These are phyloP conservation scores for Sebastes itinus DNA, from an alignment of 2,797 vertebrate genomes.

Conservation along the genomic window DNA sequence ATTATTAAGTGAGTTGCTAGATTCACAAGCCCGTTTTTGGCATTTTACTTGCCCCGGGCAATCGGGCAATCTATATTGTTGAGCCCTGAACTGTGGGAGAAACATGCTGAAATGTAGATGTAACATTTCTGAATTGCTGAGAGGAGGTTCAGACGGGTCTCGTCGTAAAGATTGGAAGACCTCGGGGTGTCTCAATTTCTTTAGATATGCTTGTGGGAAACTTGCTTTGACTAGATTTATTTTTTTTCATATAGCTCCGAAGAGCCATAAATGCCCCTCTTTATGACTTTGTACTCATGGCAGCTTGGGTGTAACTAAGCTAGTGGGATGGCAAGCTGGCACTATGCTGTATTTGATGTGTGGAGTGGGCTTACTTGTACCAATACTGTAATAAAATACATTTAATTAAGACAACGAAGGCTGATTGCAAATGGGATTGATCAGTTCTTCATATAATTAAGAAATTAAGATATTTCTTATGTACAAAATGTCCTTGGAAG, in stretches of 20 bases:
- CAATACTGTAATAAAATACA: not conserved
- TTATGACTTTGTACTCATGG: not conserved
- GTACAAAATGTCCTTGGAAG: not conserved
- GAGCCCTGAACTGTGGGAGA: not conserved
- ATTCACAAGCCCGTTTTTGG: too few species aligned
- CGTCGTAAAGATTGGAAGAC: not conserved
- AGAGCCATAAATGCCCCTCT: not conserved
- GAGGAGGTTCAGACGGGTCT: not conserved
- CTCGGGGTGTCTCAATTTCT: not conserved
- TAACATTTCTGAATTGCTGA: not conserved
- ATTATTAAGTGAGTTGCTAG: too few species aligned
- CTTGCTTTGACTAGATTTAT: not conserved
- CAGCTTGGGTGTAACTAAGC: not conserved
- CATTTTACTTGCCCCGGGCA: too few species aligned
- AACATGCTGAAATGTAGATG: not conserved
- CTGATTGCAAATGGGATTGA: not conserved
- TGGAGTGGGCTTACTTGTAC: not conserved
- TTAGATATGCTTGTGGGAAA: not conserved
- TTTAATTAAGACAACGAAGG: not conserved
- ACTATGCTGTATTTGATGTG: not conserved
- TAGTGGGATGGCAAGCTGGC: not conserved
- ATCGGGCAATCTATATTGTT: too few species aligned
- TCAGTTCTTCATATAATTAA: not conserved
- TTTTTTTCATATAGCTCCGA: too few species aligned
- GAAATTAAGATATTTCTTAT: not conserved